These are phyloP conservation scores for Pogonomyrmex californicus DNA, from an alignment of 1,140 invertebrate genomes.

Conservation along the genomic window DNA sequence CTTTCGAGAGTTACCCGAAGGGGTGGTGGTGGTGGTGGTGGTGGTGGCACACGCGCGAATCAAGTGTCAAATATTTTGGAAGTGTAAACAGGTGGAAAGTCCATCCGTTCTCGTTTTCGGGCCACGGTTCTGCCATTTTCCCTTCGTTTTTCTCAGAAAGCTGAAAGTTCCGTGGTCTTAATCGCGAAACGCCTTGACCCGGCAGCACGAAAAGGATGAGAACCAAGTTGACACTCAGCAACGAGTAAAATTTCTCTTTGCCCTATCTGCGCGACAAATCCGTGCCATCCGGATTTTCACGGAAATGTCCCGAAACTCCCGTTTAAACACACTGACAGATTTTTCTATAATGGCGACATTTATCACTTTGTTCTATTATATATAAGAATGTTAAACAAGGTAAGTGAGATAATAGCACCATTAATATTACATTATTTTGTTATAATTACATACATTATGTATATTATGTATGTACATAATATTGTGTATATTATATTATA, in stretches of 20 bases:
- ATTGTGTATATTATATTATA: background rate
- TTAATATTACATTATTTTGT: background rate
- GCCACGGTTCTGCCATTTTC: constrained; percentile 14
- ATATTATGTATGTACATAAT: no score
- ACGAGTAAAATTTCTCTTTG: constrained; percentile 57
- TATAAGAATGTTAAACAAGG: background rate
- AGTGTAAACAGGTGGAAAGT: constrained; percentile 72
- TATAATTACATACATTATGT: no score
- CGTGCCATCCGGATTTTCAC: constrained; percentile 2
- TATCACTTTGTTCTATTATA: background rate
- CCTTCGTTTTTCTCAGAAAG: constrained; percentile 30
- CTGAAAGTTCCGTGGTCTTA: constrained; percentile 43
- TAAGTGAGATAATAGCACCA: background rate
- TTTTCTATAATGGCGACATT: constrained; percentile 25
- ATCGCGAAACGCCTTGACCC: constrained; percentile 53
- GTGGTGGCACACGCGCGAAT: constrained; percentile 6
- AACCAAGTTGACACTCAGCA: constrained; percentile 49
- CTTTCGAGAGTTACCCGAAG: constrained; percentile 48
- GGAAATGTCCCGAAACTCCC: constrained; percentile 19
- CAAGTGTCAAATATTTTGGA: constrained; percentile 63
- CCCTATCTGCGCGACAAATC: constrained; percentile 49
- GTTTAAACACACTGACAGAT: constrained; percentile 33
- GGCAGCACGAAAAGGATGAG: constrained; percentile 24
- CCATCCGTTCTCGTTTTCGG: constrained; percentile 27
- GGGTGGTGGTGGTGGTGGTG: background rate